These are phyloP conservation scores for Myrmecophaga tridactyla DNA, from an alignment of 2,113 vertebrate genomes.

Conservation along the genomic window DNA sequence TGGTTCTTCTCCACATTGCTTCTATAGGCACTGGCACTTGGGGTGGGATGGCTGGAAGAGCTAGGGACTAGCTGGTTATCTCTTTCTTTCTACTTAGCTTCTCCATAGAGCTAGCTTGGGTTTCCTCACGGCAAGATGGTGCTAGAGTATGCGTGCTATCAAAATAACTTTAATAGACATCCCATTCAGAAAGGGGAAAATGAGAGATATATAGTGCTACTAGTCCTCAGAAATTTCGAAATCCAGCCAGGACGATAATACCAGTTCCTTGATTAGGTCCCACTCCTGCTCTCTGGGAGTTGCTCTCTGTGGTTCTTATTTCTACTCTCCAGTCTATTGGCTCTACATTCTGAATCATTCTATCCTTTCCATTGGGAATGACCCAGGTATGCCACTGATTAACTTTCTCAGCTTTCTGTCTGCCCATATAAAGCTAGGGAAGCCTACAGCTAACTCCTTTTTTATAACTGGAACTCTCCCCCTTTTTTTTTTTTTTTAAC, in stretches of 20 bases:
- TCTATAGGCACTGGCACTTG: not conserved
- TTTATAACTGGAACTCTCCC: too few relatives aligned
- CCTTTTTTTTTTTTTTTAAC: constrained; percentile 35
- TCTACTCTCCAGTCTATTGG: not conserved
- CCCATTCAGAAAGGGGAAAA: not conserved
- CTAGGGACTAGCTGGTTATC: not conserved
- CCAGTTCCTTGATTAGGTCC: not conserved
- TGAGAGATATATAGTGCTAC: not conserved
- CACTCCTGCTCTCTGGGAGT: not conserved
- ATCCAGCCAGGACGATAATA: not conserved
- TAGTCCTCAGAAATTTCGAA: not conserved
- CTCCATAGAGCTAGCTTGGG: not conserved
- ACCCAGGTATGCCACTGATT: not conserved
- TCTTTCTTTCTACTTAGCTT: not conserved
- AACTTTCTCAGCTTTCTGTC: not conserved
- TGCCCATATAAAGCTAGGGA: not conserved
- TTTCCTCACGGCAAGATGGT: not conserved
- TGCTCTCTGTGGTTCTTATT: not conserved
- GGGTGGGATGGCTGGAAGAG: too few relatives aligned
- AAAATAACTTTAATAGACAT: not conserved
- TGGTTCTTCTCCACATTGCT: not conserved
- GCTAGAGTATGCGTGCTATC: not conserved
- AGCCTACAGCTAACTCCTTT: not conserved
- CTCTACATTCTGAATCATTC: not conserved
- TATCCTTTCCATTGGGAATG: not conserved